Evolutionary conservation across 2,113 vertebrate genomes (phyloP), one percentile per base, ranked within the genome.

Genomic region (Aramus guarauna): DNA sequence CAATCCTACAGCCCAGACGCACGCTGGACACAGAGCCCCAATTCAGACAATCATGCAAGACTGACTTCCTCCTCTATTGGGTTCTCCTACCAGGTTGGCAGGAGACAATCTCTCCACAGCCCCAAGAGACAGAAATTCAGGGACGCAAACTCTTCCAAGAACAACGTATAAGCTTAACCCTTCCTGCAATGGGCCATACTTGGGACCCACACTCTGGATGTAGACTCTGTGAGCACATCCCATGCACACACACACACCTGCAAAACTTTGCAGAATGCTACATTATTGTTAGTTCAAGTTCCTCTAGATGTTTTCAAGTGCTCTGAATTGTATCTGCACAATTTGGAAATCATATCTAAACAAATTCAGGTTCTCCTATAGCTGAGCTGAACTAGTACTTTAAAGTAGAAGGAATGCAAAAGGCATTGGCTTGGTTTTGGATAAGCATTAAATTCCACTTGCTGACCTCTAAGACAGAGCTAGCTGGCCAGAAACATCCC

Each of bases 401-500:
- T 16, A 24, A 58, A 45, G 53, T 0, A 55, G 55, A 37, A 67
- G 11, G 11, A 82, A 88, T 2, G 4, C 5, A 45, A 64, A 74
- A 67, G 15, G 5, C n/a, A 26, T 13, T 39, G 59, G 12, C 39
- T 77, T 56, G 32, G 3, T 24, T 62, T 68, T 58, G 37, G 22
- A 24, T 0, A 34, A 11, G 34, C 92, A 34, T 8, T 27, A 6
- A 29, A 11, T 60, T 88, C 50, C 11, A 66, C 21, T 53, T 20
- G 2, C 1, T 32, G 50, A 58, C 12, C 34, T 3, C 0, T 10
- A 88, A 71, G 41, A 22, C 5, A 0, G 2, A 93, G n/a, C 32
- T 63, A 78, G n/a, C 34, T 47, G 32, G 9, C 14, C 55, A 69
- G 21, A 12, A 66, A 22, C 32, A 23, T 9, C n/a, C 16, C 32